Evolutionary conservation across 1,140 invertebrate genomes (phyloP).

Genomic region (Pseudomyrmex pallidus): DNA sequence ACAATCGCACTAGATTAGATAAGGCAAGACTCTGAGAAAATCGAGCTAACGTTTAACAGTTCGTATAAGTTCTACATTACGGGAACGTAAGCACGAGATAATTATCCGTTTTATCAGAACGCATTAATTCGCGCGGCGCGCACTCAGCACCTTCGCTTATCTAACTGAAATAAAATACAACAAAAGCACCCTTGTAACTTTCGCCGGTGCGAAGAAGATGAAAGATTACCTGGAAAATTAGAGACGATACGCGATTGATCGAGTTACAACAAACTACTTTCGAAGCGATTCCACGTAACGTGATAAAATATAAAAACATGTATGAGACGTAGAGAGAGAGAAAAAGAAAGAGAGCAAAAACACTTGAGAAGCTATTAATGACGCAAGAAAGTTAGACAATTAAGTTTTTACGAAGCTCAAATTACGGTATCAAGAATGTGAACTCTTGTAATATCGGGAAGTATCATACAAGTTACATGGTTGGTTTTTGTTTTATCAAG

Average conservation of each 20-base stretch:
- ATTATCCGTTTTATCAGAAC: background rate
- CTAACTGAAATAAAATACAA: background rate
- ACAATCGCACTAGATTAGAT: slow-evolving; percentile 1
- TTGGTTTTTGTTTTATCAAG: too few species aligned
- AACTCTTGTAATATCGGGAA: too few species aligned
- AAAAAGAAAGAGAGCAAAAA: too few species aligned
- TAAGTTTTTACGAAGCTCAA: too few species aligned
- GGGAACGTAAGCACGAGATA: background rate
- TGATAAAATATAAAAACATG: background rate
- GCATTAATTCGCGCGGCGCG: background rate
- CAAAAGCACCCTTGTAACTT: background rate
- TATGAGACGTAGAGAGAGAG: too few species aligned
- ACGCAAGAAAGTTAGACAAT: too few species aligned
- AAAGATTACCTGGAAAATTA: background rate
- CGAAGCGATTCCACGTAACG: background rate
- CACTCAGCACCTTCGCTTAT: background rate
- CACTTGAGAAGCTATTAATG: too few species aligned
- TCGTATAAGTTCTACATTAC: background rate
- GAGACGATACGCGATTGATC: background rate
- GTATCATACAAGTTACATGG: too few species aligned
- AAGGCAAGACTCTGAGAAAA: background rate
- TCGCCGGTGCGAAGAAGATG: background rate
- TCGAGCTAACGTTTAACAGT: background rate
- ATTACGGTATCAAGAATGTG: too few species aligned
- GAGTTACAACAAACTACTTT: background rate